Conservation (phyloP, 1,140 invertebrate species). For the Archivesica marissinica region DNA sequence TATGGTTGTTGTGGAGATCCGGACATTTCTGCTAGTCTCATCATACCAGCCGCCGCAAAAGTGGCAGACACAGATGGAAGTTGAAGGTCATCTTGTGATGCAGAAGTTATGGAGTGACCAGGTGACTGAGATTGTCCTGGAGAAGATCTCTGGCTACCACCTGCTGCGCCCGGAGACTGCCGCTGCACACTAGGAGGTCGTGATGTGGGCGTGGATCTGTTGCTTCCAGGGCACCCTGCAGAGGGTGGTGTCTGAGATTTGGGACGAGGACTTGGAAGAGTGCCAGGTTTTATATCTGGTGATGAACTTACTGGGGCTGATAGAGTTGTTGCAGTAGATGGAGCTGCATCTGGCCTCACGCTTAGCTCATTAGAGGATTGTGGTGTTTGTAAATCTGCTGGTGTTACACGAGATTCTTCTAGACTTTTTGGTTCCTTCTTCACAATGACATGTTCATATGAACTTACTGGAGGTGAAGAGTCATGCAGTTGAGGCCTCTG, state of each 20-base stretch:
- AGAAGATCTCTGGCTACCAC: constrained; percentile 48
- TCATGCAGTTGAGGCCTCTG: not conserved
- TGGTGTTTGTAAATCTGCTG: not conserved
- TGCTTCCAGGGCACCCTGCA: constrained; percentile 31
- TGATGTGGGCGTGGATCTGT: constrained; percentile 50
- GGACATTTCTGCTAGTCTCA: constrained; percentile 24
- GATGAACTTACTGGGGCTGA: not conserved
- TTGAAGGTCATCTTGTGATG: constrained; percentile 42
- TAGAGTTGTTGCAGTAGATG: no score
- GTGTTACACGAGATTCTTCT: not conserved
- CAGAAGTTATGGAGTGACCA: not conserved
- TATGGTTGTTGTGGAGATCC: constrained; percentile 6
- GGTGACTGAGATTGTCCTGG: constrained; percentile 47
- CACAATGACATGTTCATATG: not conserved
- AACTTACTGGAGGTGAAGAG: not conserved
- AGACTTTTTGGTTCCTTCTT: not conserved
- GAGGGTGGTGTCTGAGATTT: constrained; percentile 34
- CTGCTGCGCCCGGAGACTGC: constrained; percentile 42
- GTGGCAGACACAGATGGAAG: constrained; percentile 50
- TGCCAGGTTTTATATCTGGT: not conserved
- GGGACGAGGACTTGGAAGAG: constrained; percentile 18
- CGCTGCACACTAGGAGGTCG: constrained; percentile 51
- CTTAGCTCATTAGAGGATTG: not conserved
- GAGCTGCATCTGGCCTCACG: no score
- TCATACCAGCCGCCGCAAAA: constrained; percentile 57